Evolutionary conservation across 1,140 invertebrate species (phyloP).

Genomic region (Sitophilus oryzae): DNA sequence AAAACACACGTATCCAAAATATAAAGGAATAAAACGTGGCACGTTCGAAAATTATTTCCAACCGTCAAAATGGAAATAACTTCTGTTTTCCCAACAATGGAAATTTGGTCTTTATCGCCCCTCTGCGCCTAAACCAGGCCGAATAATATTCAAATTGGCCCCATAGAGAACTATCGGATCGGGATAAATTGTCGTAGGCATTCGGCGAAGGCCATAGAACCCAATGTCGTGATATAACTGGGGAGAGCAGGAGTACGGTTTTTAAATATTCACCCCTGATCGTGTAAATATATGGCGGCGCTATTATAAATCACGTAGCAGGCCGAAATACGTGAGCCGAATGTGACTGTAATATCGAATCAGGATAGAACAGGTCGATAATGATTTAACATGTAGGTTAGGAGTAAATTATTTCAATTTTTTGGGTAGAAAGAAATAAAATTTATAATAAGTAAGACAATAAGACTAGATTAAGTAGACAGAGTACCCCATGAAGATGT

Average conservation of each 20-base stretch:
- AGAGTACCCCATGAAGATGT: no score
- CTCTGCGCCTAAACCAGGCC: neutral
- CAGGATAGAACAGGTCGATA: neutral
- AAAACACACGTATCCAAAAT: no score
- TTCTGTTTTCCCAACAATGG: neutral
- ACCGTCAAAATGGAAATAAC: neutral
- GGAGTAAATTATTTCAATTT: no score
- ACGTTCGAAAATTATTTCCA: neutral
- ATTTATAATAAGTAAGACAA: no score
- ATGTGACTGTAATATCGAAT: neutral
- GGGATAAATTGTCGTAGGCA: slow-evolving; percentile 11
- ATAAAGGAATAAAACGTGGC: no score
- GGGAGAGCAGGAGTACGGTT: slow-evolving; percentile 14
- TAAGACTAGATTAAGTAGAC: no score
- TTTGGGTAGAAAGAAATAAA: no score
- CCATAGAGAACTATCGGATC: slow-evolving; percentile 4
- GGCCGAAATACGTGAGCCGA: slow-evolving; percentile 17
- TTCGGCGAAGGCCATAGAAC: slow-evolving; percentile 7
- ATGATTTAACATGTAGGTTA: neutral
- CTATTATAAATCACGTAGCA: slow-evolving; percentile 26
- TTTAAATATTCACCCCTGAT: slow-evolving; percentile 23
- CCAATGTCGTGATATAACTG: slow-evolving; percentile 16
- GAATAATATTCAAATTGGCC: slow-evolving; percentile 15
- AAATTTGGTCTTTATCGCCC: neutral
- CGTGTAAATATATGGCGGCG: slow-evolving; percentile 10